Evolutionary conservation across 2,797 vertebrate genomes (phyloP).

Genomic region (Thalassophryne amazonica): DNA sequence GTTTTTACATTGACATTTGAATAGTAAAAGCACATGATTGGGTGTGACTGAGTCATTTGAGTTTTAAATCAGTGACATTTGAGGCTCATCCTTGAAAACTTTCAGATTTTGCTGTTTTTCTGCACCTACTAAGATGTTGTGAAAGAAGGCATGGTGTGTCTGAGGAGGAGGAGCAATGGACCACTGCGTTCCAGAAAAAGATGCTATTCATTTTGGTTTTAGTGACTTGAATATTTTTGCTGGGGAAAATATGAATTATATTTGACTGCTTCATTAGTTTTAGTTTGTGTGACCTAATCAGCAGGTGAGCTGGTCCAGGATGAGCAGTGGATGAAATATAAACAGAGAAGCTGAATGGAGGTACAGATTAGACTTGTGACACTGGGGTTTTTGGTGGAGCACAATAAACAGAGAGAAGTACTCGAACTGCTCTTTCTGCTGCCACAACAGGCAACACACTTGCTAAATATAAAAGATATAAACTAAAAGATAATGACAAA

Average conservation of each 20-base stretch:
- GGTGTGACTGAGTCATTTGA: neutral
- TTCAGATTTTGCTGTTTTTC: no score
- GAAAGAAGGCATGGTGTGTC: no score
- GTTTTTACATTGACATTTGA: constrained; percentile 39
- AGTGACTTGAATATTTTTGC: constrained; percentile 63
- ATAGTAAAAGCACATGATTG: constrained; percentile 7
- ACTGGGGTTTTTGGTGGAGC: constrained; percentile 64
- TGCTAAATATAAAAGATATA: no score
- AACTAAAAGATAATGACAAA: no score
- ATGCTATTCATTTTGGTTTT: constrained; percentile 31
- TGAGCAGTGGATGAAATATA: no score
- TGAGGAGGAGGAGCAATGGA: neutral
- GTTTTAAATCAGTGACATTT: neutral
- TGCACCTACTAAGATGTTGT: no score
- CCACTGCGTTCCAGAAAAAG: constrained; percentile 20
- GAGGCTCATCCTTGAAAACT: no score
- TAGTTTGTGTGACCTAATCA: constrained; percentile 44
- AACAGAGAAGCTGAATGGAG: constrained; percentile 31
- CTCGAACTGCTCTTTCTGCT: constrained; percentile 75
- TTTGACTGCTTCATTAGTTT: no score
- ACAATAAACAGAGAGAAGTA: constrained; percentile 73
- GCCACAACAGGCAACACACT: constrained; percentile 28
- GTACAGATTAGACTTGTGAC: constrained; percentile 69
- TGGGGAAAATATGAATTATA: no score
- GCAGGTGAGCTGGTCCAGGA: constrained; percentile 24